Conservation (phyloP, 2,113 vertebrate species). For the Tupaia tana region DNA sequence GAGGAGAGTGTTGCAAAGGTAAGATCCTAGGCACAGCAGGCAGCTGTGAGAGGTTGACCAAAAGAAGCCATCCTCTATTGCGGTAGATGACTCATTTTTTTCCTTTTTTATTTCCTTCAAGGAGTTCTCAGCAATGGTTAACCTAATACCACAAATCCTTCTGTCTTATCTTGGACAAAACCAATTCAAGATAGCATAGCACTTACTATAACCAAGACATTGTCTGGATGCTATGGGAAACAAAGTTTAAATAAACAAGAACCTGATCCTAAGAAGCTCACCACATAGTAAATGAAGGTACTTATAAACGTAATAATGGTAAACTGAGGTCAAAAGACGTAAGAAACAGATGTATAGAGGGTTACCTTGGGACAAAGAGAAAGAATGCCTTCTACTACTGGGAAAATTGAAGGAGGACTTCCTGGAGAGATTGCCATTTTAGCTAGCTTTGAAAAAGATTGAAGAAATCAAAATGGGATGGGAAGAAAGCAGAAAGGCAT, state of each 20-base stretch:
- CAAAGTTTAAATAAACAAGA: background rate
- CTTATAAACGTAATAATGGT: too few relatives aligned
- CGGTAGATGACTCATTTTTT: background rate
- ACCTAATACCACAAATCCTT: background rate
- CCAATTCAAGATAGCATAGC: background rate
- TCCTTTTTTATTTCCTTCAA: background rate
- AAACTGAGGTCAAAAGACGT: background rate
- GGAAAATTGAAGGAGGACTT: background rate
- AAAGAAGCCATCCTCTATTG: background rate
- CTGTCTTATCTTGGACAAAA: background rate
- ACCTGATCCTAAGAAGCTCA: background rate
- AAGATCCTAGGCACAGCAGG: background rate
- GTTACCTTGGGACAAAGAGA: background rate
- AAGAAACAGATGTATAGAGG: background rate
- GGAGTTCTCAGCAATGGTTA: background rate
- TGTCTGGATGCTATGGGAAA: background rate
- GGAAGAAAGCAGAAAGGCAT: background rate
- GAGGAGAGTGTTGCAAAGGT: background rate
- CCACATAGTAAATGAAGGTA: background rate
- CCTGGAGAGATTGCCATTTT: background rate
- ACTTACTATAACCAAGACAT: background rate
- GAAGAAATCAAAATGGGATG: background rate
- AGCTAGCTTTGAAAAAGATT: background rate
- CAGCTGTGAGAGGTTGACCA: background rate
- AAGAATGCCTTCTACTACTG: background rate